phyloP scores from a whole-genome alignment of 1,140 invertebrate genomes.

The Trichoplusia ni region DNA sequence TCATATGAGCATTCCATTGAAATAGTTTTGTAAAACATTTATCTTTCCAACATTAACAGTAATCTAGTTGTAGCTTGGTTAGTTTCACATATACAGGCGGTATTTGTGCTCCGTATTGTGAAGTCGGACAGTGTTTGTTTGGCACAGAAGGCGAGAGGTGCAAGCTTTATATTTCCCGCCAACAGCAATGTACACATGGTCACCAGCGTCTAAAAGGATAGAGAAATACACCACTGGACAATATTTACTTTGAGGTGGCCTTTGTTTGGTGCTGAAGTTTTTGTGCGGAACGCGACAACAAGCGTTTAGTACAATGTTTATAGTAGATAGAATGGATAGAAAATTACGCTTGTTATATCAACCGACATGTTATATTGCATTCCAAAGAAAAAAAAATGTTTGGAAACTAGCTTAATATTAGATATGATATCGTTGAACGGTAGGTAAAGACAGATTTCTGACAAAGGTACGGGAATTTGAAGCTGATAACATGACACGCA shows the following conservation, averaged over 20 bases:
- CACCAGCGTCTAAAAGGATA: slow-evolving; percentile 20
- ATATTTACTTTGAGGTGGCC: slow-evolving; percentile 17
- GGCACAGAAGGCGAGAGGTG: slow-evolving; percentile 5
- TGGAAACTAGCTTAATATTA: too few relatives aligned
- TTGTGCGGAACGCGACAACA: not conserved
- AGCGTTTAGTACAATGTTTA: too few relatives aligned
- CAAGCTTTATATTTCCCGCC: slow-evolving; percentile 24
- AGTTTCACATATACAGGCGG: not conserved
- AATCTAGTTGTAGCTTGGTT: too few relatives aligned
- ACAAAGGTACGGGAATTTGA: slow-evolving; percentile 12
- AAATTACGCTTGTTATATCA: too few relatives aligned
- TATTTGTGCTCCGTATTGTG: slow-evolving; percentile 6
- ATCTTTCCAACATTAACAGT: too few relatives aligned
- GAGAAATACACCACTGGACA: slow-evolving; percentile 12
- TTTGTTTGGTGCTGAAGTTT: not conserved
- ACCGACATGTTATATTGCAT: too few relatives aligned
- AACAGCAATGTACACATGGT: slow-evolving; percentile 17
- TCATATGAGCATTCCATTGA: too few relatives aligned
- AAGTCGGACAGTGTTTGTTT: slow-evolving; percentile 14
- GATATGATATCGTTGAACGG: too few relatives aligned
- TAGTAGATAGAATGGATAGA: too few relatives aligned
- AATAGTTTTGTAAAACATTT: too few relatives aligned
- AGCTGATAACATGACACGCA: slow-evolving; percentile 18
- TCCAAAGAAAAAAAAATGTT: too few relatives aligned
- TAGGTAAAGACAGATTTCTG: slow-evolving; percentile 10